These are phyloP conservation scores for Atlantisia rogersi DNA, from an alignment of 2,113 vertebrate species.

Conservation along the genomic window DNA sequence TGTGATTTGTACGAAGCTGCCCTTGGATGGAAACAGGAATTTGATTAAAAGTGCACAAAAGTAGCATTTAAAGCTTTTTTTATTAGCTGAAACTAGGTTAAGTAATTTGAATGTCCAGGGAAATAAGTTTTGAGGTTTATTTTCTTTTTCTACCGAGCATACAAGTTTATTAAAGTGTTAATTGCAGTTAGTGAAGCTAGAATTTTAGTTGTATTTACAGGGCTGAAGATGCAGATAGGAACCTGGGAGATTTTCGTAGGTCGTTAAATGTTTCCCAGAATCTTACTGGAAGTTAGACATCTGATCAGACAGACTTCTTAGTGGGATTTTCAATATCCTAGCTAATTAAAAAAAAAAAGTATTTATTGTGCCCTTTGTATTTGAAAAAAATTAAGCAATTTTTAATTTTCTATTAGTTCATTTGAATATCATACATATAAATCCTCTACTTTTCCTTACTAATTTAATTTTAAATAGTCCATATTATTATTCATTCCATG, in stretches of 20 bases:
- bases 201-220: neutral
- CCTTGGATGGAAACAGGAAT: slow-evolving; percentile 1
- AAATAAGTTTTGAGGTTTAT: neutral
- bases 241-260: neutral
- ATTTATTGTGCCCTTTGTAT: neutral
- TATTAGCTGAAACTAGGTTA: neutral
- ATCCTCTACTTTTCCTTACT: neutral
- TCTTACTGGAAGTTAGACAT: neutral
- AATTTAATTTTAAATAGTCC: neutral
- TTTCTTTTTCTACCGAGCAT: neutral
- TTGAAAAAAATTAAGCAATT: neutral
- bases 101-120: neutral
- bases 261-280: neutral
- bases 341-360: neutral
- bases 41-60: neutral
- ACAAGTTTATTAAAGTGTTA: neutral
- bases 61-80: neutral
- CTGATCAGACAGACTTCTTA: neutral
- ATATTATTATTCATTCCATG: neutral
- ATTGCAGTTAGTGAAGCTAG: neutral
- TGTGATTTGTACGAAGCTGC: slow-evolving; percentile 38
- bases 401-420: neutral
- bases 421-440: neutral
- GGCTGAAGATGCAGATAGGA: neutral
- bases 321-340: neutral